phyloP scores from a whole-genome alignment of 2,888 invertebrate genomes.

The Trichogramma evanescens region DNA sequence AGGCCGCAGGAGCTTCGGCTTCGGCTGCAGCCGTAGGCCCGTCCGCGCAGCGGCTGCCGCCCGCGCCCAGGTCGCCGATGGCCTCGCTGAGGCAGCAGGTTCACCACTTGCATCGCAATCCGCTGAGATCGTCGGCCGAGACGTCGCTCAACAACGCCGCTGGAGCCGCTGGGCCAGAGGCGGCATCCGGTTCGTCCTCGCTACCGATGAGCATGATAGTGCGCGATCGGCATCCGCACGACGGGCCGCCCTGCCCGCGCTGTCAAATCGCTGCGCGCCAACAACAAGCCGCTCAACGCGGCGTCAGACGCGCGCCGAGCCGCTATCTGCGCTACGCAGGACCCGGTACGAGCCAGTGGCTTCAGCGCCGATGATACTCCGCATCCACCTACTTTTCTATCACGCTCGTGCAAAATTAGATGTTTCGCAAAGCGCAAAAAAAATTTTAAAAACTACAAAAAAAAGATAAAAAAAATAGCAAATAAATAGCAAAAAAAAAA shows the following conservation, averaged over 20 bases:
- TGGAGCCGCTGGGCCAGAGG: slow-evolving; percentile 10
- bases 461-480: too few relatives aligned
- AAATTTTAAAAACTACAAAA: too few relatives aligned
- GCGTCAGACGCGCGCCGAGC: too few relatives aligned
- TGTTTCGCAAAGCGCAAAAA: too few relatives aligned
- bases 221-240: slow-evolving; percentile 44
- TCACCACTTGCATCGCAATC: slow-evolving; percentile 6
- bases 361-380: too few relatives aligned
- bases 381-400: too few relatives aligned
- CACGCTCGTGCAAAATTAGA: too few relatives aligned
- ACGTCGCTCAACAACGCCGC: slow-evolving; percentile 19
- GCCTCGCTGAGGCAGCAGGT: slow-evolving; percentile 31
- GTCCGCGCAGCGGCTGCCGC: slow-evolving; percentile 6
- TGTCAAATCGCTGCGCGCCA: not conserved
- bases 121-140: slow-evolving; percentile 24
- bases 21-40: not conserved
- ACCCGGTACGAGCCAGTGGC: too few relatives aligned
- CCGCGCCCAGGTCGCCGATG: slow-evolving; percentile 22
- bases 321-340: too few relatives aligned
- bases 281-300: not conserved
- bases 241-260: not conserved
- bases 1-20: too few relatives aligned
- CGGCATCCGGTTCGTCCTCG: slow-evolving; percentile 34
- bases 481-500: too few relatives aligned
- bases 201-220: slow-evolving; percentile 34